These are phyloP conservation scores for Poliocrania exsul DNA, from an alignment of 2,797 vertebrate species.

Conservation along the genomic window DNA sequence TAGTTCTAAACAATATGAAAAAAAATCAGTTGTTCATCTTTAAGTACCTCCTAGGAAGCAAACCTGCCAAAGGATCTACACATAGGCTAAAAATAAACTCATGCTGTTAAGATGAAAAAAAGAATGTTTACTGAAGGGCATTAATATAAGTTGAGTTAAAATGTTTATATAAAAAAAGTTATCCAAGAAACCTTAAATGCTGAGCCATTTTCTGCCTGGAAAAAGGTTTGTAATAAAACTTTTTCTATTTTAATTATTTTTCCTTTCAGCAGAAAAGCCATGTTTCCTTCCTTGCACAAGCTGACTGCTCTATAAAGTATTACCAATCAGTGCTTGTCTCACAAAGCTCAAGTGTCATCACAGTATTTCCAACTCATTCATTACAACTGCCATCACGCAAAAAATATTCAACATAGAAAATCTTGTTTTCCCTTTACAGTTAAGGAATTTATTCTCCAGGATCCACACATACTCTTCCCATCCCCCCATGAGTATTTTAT, in stretches of 20 bases:
- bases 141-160: neutral
- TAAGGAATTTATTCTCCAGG: neutral
- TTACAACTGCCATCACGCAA: accelerated
- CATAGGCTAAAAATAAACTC: neutral
- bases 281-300: neutral
- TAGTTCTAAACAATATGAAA: neutral
- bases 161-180: neutral
- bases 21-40: neutral
- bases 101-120: neutral
- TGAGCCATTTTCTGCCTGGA: neutral
- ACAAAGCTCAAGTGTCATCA: neutral
- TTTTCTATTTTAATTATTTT: neutral
- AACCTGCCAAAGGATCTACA: neutral
- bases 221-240: neutral
- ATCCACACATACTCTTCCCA: neutral
- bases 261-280: neutral
- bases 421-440: neutral
- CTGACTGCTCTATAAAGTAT: neutral
- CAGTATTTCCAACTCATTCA: neutral
- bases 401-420: neutral
- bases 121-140: neutral
- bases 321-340: neutral
- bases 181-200: neutral
- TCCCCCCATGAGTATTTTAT: neutral
- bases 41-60: neutral